These are phyloP conservation scores for Salarias fasciatus DNA, from an alignment of 2,797 vertebrate species.

Conservation along the genomic window DNA sequence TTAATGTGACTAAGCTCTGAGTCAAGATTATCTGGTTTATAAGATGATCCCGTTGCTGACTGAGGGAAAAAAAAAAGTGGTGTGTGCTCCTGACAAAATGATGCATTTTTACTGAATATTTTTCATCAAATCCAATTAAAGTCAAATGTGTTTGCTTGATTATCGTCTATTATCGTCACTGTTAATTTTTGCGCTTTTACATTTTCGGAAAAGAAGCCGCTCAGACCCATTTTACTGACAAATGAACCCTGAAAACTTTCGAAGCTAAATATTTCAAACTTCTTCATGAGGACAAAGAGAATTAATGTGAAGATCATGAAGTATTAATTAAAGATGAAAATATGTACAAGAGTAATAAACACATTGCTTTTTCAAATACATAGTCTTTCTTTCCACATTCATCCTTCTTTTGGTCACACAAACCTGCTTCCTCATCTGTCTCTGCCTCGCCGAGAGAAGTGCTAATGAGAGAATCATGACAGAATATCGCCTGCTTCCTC, in stretches of 20 bases:
- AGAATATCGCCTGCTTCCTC: constrained; percentile 59
- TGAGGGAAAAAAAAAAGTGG: constrained; percentile 23
- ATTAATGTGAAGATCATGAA: not conserved
- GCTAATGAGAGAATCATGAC: constrained; percentile 64
- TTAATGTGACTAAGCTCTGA: constrained; percentile 51
- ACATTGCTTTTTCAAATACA: not conserved
- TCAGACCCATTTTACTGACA: constrained; percentile 12
- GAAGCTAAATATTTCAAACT: not conserved
- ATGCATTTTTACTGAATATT: constrained; percentile 4
- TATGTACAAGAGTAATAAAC: not conserved
- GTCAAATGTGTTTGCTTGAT: constrained; percentile 1
- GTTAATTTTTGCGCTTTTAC: not conserved
- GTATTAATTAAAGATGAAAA: constrained; percentile 12
- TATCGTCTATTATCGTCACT: not conserved
- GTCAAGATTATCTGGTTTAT: constrained; percentile 56
- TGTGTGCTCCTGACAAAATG: constrained; percentile 5
- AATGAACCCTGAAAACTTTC: not conserved
- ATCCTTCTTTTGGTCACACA: constrained; percentile 26
- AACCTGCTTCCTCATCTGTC: constrained; percentile 47
- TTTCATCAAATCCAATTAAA: constrained; percentile 3
- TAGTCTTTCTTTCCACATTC: constrained; percentile 10
- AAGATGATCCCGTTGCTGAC: constrained; percentile 54
- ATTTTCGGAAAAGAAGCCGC: constrained; percentile 14
- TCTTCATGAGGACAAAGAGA: not conserved
- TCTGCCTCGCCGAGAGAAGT: constrained; percentile 43